Percentiles rank a stretch among this genome's conserved stretches.
Evolutionary conservation across 2,888 invertebrate species (phyloP).

Genomic region (Leucoma salicis): DNA sequence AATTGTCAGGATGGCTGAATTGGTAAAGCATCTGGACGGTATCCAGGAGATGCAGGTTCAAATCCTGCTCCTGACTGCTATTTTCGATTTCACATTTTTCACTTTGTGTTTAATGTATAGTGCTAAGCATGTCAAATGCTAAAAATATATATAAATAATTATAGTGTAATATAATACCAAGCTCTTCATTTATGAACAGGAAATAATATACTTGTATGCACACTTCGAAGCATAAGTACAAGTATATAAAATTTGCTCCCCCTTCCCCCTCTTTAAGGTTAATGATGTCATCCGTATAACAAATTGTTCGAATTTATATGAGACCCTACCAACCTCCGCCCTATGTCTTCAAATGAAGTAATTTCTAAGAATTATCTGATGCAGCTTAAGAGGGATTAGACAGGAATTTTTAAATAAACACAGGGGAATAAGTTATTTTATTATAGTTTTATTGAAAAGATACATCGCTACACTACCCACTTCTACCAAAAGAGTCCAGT

Average conservation of each 20-base stretch:
- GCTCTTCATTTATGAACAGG: not conserved
- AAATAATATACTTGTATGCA: not conserved
- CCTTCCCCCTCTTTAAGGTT: slow-evolving; percentile 46
- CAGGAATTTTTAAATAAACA: slow-evolving; percentile 4
- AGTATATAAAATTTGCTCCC: slow-evolving; percentile 38
- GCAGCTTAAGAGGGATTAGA: slow-evolving; percentile 21
- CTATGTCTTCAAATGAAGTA: slow-evolving; percentile 66
- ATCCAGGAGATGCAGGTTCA: too few species aligned
- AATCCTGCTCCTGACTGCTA: too few species aligned
- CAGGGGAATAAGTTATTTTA: too few species aligned
- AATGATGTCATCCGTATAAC: slow-evolving; percentile 61
- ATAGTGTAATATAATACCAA: not conserved
- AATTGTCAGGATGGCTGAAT: too few species aligned
- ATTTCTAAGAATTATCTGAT: slow-evolving; percentile 61
- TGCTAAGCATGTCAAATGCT: too few species aligned
- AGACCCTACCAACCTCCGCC: slow-evolving; percentile 55
- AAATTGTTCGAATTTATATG: slow-evolving; percentile 64
- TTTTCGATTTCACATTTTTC: too few species aligned
- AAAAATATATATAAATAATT: too few species aligned
- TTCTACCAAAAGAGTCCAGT: too few species aligned
- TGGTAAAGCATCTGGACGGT: too few species aligned
- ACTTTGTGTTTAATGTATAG: too few species aligned
- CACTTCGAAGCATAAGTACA: slow-evolving; percentile 3
- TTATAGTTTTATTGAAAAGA: too few species aligned
- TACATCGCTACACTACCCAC: too few species aligned